A percentile compares a stretch with the other conserved stretches of the same genome.
phyloP scores from a whole-genome alignment of 2,113 vertebrate genomes.

The Telmatochromis sp. region DNA sequence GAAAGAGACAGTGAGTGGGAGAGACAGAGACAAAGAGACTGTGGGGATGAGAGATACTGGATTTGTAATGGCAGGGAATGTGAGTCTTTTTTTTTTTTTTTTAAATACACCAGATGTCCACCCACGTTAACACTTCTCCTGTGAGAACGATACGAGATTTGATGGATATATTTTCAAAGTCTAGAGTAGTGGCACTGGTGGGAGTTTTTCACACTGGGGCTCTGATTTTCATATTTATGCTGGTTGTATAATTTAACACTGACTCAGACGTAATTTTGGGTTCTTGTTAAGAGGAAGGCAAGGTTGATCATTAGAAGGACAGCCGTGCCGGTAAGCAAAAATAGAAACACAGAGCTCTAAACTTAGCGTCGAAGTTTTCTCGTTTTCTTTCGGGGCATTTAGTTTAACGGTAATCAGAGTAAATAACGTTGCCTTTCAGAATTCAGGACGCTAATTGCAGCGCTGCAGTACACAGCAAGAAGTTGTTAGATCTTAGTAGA shows the following conservation, averaged over 20 bases:
- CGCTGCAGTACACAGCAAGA: background rate
- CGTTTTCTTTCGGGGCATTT: background rate
- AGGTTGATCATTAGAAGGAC: background rate
- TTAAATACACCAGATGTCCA: conserved; percentile 5
- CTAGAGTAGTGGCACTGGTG: background rate
- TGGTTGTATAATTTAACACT: background rate
- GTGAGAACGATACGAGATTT: conserved; percentile 8
- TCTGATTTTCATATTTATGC: background rate
- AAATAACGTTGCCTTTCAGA: background rate
- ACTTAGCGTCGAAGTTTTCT: background rate
- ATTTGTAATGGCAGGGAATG: conserved; percentile 16
- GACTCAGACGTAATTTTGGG: background rate
- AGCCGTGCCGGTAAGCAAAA: background rate
- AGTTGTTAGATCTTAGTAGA: background rate
- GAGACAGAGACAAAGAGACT: conserved; percentile 20
- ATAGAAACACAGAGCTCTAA: background rate
- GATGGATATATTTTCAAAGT: conserved; percentile 8
- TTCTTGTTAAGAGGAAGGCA: background rate
- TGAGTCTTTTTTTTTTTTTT: background rate
- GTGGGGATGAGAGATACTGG: conserved; percentile 12
- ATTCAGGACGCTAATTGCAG: background rate
- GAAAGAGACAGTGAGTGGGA: conserved; percentile 39
- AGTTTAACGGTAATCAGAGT: background rate
- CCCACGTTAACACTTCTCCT: conserved; percentile 32
- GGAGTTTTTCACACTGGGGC: background rate